Base-by-base conservation (phyloP, 2,113 vertebrate genomes). In the Misgurnus anguillicaudatus region DNA sequence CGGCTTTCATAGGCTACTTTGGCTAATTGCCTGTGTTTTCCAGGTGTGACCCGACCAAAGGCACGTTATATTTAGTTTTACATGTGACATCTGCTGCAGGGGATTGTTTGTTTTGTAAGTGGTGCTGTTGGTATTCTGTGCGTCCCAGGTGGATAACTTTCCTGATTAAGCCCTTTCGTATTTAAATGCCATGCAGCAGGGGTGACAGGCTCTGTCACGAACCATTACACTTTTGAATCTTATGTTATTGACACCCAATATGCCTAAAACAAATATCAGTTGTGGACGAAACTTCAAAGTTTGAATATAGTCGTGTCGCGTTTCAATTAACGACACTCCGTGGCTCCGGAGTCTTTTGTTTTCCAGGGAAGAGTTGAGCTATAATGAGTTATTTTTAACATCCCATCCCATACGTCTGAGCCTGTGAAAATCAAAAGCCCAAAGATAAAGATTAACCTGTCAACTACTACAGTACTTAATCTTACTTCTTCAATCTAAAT, bases 21-120 rank as follows among this genome's bases (percentile, higher is more conserved):
- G 81, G 70, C 75, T 83, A 85, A 78, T 79, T 61, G 71, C 64
- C 78, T 65, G 80, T 66, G 74, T 78, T 76, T 76, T 82, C 82
- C 82, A 89, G 87, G 88, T 89, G 88, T 89, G 85, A 84, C 82
- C 85, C 86, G 88, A 89, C 88, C 86, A 82, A 84, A 81, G 83
- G 75, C 77, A 85, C 80, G 83, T 86, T 86, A 86, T 88, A 86
- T 86, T 90, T 88, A 89, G 84, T 88, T 89, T 87, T 85, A 88
- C 89, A 91, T 85, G 88, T 79, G 87, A 85, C 85, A 82, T 89
- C 88, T 87, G 83, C 77, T 81, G 83, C 71, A 31, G 58, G 78
- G 78, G 82, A 66, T 83, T 90, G 88, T 90, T 91, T 89, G 84
- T 85, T 88, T 89, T 89, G 61, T 63, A 74, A 75, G 41, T 51